Evolutionary conservation across 2,888 invertebrate genomes (phyloP), one percentile per base, ranked within the genome.

Genomic region (Cryptosula pallasiana): DNA sequence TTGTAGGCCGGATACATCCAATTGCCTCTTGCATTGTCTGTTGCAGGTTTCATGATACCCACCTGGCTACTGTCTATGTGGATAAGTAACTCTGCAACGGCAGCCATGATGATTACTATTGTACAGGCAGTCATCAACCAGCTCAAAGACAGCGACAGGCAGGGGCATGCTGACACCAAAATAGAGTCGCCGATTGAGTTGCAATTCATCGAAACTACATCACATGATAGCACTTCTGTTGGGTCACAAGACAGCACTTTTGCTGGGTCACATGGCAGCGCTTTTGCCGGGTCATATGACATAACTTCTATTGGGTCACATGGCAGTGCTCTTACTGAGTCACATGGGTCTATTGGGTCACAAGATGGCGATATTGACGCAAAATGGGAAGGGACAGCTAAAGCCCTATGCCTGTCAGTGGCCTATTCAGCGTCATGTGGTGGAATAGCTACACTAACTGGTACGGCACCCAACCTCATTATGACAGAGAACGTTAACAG

Each of bases 61-160:
- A 82, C 81, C 1, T 76, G 77, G 72, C 76, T 81, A 55, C 73
- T 81, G 69, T 81, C 80, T 27, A 78, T 82, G 72, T 82, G 81
- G 81, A 81, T 82, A 57, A 80, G 78, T 34, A 81, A 82, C 75
- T 80, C 81, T 20, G 81, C 82, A 3, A 78, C 80, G 55, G 76
- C 93, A 0, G 93, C 94, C 1, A 93, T 95, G 92, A 94, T 95
- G 94, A 90, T 93, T 74, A 94, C 94, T 0, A 94, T 94, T 76
- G 91, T 93, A 27, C 90, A 92, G 76, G 94, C 93, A 32, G 92
- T 94, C 1, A 85, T 94, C 1, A 89, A 90, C 79, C 92, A 93
- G 76, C 85, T 94, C 45, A n/a, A n/a, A n/a, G n/a, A n/a, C n/a
- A n/a, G n/a, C n/a, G n/a, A n/a, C n/a, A n/a, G n/a, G n/a, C n/a